phyloP scores from a whole-genome alignment of 2,113 vertebrate genomes.

The Craseonycteris thonglongyai region DNA sequence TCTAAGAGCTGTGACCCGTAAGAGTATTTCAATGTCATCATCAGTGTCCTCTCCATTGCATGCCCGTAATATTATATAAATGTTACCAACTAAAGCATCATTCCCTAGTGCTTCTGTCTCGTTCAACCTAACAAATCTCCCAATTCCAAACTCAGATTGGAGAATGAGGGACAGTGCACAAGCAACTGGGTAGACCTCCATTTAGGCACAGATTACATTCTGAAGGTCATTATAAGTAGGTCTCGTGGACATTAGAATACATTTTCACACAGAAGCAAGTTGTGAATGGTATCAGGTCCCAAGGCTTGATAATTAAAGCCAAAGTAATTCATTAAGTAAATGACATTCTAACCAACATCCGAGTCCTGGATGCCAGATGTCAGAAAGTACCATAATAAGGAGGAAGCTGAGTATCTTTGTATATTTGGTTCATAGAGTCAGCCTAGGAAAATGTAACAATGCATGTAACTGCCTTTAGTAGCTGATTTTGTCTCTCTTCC shows the following conservation, averaged over 20 bases:
- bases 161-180: background rate
- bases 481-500: background rate
- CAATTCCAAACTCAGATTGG: background rate
- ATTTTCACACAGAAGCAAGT: background rate
- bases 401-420: background rate
- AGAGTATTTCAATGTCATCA: background rate
- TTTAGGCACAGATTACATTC: background rate
- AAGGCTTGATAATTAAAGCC: background rate
- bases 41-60: background rate
- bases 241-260: background rate
- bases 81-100: background rate
- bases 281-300: background rate
- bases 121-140: background rate
- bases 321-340: background rate
- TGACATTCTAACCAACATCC: background rate
- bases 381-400: background rate
- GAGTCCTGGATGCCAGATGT: background rate
- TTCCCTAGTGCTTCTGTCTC: background rate
- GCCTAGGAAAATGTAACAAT: background rate
- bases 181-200: background rate
- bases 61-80: background rate
- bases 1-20: background rate
- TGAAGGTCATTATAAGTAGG: background rate
- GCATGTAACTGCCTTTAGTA: background rate
- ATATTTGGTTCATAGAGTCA: background rate